Evolutionary conservation across 2,888 invertebrate genomes (phyloP), one percentile per base, ranked within the genome.

Genomic region (Ectemnius cavifrons): DNA sequence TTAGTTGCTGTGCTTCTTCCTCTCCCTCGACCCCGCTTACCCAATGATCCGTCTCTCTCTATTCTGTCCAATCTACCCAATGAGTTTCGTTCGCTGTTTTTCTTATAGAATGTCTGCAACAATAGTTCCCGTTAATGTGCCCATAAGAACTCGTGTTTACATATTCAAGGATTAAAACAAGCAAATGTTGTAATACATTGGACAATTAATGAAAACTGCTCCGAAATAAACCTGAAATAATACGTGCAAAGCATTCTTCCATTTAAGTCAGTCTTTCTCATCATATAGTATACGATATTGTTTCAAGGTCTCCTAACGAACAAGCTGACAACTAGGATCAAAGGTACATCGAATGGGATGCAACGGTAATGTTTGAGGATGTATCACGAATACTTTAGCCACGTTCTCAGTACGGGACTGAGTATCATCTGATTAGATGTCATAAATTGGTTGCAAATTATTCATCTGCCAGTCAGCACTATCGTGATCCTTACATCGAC

Each of bases 101-200:
- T 90, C 77, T 89, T 90, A 64, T 88, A 88, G 82, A 88, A 88
- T 8, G 77, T 84, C 89, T 90, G 77, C n/a, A 82, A 85, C 75
- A 64, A 63, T 27, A 78, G 67, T 65, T 63, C 45, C 71, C 52
- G 65, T 14, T 65, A 45, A 77, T 63, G 56, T 28, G 65, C 49
- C 62, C n/a, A 6, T 67, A 47, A 3, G 68, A n/a, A 57, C 63
- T 52, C 0, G 67, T 59, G 57, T 64, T 28, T 64, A 37, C 47
- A 67, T 20, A 58, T 69, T 45, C 56, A 45, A 28, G 23, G 6
- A 14, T 2, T 2, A 47, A 49, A 28, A 47, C 61, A 63, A 61
- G 46, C 18, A n/a, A 45, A 64, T 67, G 27, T 57, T 52, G 18
- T 20, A 52, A 28, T 47, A 67, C 11, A 58, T 70, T 46, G 23